Evolutionary conservation across 1,140 invertebrate species (phyloP).

Genomic region (Reticulitermes speratus): DNA sequence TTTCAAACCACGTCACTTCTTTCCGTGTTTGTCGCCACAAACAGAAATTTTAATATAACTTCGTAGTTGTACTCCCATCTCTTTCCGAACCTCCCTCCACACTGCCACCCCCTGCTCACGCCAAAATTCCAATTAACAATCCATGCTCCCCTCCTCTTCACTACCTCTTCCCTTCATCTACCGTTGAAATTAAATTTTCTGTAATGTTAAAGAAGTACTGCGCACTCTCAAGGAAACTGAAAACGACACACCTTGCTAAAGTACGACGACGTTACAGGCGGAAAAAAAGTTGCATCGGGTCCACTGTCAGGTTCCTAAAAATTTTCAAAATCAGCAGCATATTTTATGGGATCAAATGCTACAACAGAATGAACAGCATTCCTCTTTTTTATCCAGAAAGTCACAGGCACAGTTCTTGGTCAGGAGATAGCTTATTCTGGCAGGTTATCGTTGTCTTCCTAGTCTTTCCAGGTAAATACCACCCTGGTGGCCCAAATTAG

Average conservation of each 20-base stretch:
- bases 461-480: too few relatives aligned
- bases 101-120: background rate
- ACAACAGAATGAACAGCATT: too few relatives aligned
- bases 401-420: too few relatives aligned
- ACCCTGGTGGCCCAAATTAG: too few relatives aligned
- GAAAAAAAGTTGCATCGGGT: too few relatives aligned
- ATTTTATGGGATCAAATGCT: too few relatives aligned
- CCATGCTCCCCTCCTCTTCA: background rate
- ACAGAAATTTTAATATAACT: constrained; percentile 20
- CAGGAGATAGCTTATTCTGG: too few relatives aligned
- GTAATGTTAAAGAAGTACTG: background rate
- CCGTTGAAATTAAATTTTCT: constrained; percentile 14
- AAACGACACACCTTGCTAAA: background rate
- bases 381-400: too few relatives aligned
- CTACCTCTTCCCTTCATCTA: background rate
- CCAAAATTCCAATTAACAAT: constrained; percentile 14
- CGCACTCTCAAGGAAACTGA: background rate
- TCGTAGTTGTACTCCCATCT: background rate
- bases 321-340: too few relatives aligned
- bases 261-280: background rate
- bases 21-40: constrained; percentile 14
- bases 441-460: too few relatives aligned
- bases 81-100: background rate
- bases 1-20: constrained; percentile 8
- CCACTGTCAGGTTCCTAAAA: too few relatives aligned